Conservation (phyloP, 2,113 vertebrate genomes). For the Dinomys branickii region DNA sequence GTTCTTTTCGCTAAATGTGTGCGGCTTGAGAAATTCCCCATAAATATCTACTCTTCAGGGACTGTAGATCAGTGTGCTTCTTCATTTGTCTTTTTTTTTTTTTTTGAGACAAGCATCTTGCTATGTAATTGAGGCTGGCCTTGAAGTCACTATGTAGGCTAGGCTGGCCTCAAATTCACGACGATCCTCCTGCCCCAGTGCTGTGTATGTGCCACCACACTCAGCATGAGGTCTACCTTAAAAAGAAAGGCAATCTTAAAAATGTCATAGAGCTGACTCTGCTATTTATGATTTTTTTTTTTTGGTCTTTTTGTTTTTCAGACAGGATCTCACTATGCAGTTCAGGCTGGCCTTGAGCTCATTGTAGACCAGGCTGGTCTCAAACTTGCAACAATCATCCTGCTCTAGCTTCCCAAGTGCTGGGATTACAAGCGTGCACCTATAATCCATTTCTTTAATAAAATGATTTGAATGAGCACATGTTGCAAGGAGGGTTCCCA, state of each 20-base stretch:
- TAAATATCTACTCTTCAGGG: neutral
- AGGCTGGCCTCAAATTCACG: neutral
- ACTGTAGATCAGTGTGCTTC: neutral
- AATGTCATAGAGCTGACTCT: neutral
- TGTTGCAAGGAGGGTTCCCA: neutral
- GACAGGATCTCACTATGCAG: too few species aligned
- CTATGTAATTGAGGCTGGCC: too few species aligned
- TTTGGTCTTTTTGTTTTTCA: too few species aligned
- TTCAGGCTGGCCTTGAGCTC: too few species aligned
- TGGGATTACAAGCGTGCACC: too few species aligned
- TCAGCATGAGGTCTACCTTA: neutral
- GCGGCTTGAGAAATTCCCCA: neutral
- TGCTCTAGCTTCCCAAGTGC: too few species aligned
- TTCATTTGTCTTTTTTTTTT: neutral
- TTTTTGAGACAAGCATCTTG: neutral
- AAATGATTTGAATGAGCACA: neutral
- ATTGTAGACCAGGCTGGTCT: too few species aligned
- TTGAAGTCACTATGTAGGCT: neutral
- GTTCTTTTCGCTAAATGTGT: neutral
- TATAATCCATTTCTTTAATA: too few species aligned
- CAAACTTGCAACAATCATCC: too few species aligned
- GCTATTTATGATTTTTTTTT: neutral
- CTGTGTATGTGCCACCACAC: too few species aligned
- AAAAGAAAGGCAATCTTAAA: neutral
- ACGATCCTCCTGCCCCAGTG: neutral